Percentiles rank a stretch among this genome's conserved stretches.
These are phyloP conservation scores for Zygaena filipendulae DNA, from an alignment of 2,888 invertebrate species.

Conservation along the genomic window DNA sequence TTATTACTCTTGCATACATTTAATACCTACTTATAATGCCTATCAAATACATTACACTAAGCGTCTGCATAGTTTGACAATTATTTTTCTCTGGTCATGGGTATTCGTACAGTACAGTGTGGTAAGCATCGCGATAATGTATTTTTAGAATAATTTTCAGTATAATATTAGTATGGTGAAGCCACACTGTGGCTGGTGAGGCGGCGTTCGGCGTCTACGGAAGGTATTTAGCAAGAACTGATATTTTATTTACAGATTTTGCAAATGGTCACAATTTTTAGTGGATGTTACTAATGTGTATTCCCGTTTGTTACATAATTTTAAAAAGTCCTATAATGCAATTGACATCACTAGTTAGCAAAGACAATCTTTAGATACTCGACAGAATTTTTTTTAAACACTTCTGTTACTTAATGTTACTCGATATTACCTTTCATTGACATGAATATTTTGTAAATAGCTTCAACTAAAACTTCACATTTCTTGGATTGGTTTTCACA, in stretches of 20 bases:
- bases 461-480: conserved; percentile 18
- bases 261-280: not conserved
- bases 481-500: conserved; percentile 52
- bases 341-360: too few relatives aligned
- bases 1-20: conserved; percentile 61
- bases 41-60: conserved; percentile 53
- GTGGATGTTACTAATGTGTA: too few relatives aligned
- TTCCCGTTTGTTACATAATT: too few relatives aligned
- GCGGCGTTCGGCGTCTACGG: conserved; percentile 25
- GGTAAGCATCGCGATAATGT: conserved; percentile 32
- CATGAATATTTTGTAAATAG: too few relatives aligned
- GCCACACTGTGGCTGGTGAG: conserved; percentile 31
- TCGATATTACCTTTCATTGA: too few relatives aligned
- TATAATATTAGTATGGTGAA: conserved; percentile 27
- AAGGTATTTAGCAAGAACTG: conserved; percentile 54
- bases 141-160: conserved; percentile 48
- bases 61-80: conserved; percentile 54
- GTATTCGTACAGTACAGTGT: conserved; percentile 29
- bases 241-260: conserved; percentile 40
- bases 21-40: conserved; percentile 56
- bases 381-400: too few relatives aligned
- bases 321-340: too few relatives aligned
- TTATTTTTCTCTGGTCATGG: conserved; percentile 47
- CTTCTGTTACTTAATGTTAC: too few relatives aligned
- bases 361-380: too few relatives aligned